A percentile compares a stretch with the other conserved stretches of the same genome.
phyloP scores from a whole-genome alignment of 2,888 invertebrate species.

The Ochlodes sylvanus region DNA sequence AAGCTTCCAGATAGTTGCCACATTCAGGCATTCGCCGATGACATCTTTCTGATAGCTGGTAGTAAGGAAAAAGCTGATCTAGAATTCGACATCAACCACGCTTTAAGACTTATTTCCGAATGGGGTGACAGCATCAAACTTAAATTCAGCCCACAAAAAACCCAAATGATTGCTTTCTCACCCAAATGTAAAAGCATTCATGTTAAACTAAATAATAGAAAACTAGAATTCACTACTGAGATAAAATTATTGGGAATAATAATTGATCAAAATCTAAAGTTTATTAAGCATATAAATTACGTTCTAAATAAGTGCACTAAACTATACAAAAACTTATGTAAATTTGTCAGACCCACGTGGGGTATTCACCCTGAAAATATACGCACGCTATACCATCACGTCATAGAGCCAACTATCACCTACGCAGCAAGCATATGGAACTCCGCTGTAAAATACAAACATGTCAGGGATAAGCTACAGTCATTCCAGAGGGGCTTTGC shows the following conservation, averaged over 20 bases:
- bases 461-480: background rate
- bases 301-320: background rate
- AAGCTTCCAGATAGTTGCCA: slow-evolving; percentile 22
- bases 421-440: background rate
- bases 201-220: background rate
- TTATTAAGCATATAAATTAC: background rate
- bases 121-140: background rate
- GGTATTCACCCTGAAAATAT: background rate
- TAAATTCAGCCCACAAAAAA: slow-evolving; percentile 3
- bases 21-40: slow-evolving; percentile 32
- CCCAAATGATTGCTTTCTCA: background rate
- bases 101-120: background rate
- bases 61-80: background rate
- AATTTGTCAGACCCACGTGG: background rate
- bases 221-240: background rate
- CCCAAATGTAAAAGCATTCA: background rate
- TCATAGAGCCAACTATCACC: background rate
- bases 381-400: background rate
- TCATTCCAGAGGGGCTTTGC: slow-evolving; percentile 10
- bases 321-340: background rate
- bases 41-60: slow-evolving; percentile 22
- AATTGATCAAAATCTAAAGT: background rate
- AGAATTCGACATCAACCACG: background rate
- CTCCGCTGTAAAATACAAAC: too few relatives aligned
- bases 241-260: background rate